Percentiles rank a stretch among this genome's conserved stretches.
These are phyloP conservation scores for Toxostoma redivivum DNA, from an alignment of 2,113 vertebrate genomes.

Conservation along the genomic window DNA sequence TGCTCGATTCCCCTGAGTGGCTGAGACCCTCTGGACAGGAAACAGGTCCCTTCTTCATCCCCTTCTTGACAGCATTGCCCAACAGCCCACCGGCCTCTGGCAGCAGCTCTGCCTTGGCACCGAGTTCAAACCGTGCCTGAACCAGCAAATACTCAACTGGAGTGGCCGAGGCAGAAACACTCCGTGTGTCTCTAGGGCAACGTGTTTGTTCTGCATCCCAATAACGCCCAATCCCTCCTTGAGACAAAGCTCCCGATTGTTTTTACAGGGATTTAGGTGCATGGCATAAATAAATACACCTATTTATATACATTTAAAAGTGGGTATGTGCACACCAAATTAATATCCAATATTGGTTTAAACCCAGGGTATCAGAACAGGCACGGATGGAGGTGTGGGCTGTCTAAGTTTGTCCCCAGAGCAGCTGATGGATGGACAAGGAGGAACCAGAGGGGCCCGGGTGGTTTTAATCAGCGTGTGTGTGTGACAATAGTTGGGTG, in stretches of 20 bases:
- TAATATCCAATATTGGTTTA: background rate
- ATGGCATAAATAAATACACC: background rate
- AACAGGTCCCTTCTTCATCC: background rate
- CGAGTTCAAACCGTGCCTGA: background rate
- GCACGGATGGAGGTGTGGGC: background rate
- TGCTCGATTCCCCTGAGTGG: background rate
- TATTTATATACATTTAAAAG: background rate
- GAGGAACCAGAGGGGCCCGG: background rate
- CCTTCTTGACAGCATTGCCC: background rate
- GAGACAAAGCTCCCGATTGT: background rate
- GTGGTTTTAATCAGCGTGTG: background rate
- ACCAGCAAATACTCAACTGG: background rate
- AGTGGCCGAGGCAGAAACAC: background rate
- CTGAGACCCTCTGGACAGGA: background rate
- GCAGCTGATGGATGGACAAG: constrained; percentile 5
- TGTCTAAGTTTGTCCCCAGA: background rate
- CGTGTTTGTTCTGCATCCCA: background rate
- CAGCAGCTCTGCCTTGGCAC: background rate
- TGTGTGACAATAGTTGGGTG: constrained; percentile 26
- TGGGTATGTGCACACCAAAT: background rate
- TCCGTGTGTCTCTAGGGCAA: background rate
- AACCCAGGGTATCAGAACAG: background rate
- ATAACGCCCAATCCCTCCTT: background rate
- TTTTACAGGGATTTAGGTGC: background rate
- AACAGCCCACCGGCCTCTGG: background rate